These are phyloP conservation scores for Sesamia inferens DNA, from an alignment of 2,888 invertebrate genomes.

Conservation along the genomic window DNA sequence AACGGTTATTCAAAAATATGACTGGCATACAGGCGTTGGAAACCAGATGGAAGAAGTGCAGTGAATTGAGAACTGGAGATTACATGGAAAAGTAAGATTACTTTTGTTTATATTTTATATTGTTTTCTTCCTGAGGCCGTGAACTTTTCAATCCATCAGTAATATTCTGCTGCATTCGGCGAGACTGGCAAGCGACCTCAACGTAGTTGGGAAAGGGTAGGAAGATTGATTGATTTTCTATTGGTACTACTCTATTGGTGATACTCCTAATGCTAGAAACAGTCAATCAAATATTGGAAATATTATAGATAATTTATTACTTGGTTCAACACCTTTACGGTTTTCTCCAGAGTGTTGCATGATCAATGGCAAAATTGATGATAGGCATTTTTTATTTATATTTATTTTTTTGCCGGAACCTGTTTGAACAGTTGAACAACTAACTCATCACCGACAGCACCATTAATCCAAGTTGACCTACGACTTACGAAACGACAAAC, in stretches of 20 bases:
- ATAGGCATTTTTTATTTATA: not conserved
- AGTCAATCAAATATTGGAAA: not conserved
- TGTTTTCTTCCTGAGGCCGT: too few relatives aligned
- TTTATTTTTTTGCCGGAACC: not conserved
- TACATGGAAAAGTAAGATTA: too few relatives aligned
- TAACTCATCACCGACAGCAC: slow-evolving; percentile 20
- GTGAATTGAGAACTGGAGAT: too few relatives aligned
- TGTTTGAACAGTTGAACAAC: slow-evolving; percentile 34
- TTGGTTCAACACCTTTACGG: not conserved
- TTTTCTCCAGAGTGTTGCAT: not conserved
- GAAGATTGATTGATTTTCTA: not conserved
- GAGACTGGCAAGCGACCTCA: not conserved
- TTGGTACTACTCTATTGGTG: too few relatives aligned
- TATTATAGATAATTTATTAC: not conserved
- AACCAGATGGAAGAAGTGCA: too few relatives aligned
- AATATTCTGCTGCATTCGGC: not conserved
- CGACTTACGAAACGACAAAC: slow-evolving; percentile 42
- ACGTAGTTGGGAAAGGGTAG: not conserved
- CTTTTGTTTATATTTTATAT: too few relatives aligned
- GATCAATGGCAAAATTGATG: slow-evolving; percentile 20
- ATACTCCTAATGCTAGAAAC: not conserved
- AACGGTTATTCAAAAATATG: too few relatives aligned
- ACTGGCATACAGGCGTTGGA: too few relatives aligned
- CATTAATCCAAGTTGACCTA: slow-evolving; percentile 46
- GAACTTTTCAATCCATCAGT: too few relatives aligned